phyloP scores from a whole-genome alignment of 2,797 vertebrate genomes.

The Acomys russatus region DNA sequence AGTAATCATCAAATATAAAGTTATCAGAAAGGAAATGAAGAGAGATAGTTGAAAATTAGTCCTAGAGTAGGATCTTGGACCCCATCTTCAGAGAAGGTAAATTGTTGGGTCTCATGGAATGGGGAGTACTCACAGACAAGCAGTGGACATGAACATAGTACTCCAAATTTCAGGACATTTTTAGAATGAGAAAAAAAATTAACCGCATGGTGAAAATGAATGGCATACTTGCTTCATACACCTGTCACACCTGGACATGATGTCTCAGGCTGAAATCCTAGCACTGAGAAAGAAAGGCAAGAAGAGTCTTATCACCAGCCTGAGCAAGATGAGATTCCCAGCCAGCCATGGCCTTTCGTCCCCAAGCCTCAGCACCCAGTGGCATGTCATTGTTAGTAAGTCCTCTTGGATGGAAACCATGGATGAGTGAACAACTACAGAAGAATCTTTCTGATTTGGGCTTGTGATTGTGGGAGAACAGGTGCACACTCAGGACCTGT shows the following conservation, averaged over 20 bases:
- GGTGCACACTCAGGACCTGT: background rate
- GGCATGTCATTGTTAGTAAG: background rate
- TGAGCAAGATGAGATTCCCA: background rate
- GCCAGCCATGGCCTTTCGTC: background rate
- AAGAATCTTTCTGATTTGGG: background rate
- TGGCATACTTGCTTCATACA: background rate
- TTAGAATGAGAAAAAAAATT: background rate
- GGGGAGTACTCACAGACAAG: constrained; percentile 6
- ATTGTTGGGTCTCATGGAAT: background rate
- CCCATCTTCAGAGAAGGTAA: background rate
- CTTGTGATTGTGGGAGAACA: background rate
- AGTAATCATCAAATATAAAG: constrained; percentile 10
- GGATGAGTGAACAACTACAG: background rate
- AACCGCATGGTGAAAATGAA: background rate
- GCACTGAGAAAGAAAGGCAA: background rate
- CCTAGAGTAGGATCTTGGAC: background rate
- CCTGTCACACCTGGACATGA: background rate
- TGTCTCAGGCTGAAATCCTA: background rate
- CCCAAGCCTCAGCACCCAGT: background rate
- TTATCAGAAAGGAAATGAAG: constrained; percentile 3
- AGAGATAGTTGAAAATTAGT: constrained; percentile 5
- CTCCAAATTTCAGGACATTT: background rate
- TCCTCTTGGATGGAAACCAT: constrained; percentile 10
- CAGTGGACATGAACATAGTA: background rate
- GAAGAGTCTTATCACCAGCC: background rate